Base-by-base conservation (phyloP, 2,113 vertebrate species). In the Cettia cetti region DNA sequence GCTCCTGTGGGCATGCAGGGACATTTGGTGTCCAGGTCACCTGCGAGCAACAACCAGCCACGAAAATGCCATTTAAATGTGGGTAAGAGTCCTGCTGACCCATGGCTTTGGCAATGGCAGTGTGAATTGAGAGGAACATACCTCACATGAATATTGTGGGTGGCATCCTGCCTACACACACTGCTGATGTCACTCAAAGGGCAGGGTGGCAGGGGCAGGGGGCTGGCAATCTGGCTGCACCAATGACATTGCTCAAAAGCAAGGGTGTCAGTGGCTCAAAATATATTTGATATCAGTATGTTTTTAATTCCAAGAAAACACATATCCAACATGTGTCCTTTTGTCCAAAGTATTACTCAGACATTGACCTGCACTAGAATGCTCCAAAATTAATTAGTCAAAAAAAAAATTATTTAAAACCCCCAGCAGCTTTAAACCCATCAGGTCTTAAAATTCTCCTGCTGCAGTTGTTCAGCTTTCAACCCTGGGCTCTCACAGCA, bases 151-250 rank as follows among this genome's bases (percentile, higher is more conserved):
- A 37, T n/a, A n/a, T 28, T 23, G 28, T 6, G 42, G n/a, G 27
- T 1, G 1, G 44, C 45, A 78, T 35, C 37, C 54, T 65, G 30
- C 40, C 69, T 37, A 8, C 0, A 0, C 15, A 8, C 0, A 0
- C 15, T 56, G 33, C 56, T 2, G 1, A 28, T 16, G 21, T 14
- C 4, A 3, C 31, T 31, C 52, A 56, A 65, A 65, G 6, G 44
- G 28, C 31, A 81, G n/a, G n/a, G 20, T 31, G 47, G 47, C 24
- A 53, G 47, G n/a, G n/a, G 14, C 21, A 14, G 31, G 15, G 30
- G 15, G 15, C 4, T 28, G 6, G 53, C 35, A 72, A 31, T 35
- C 21, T 40, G 61, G 31, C 42, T 76, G 14, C 3, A 4, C 14
- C 78, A 80, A 3, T 0, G 0, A 6, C 5, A 26, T 22, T 13